Percentiles rank a stretch among this genome's conserved stretches.
Conservation (phyloP, 2,888 invertebrate species). For the Oscheius sp. region DNA sequence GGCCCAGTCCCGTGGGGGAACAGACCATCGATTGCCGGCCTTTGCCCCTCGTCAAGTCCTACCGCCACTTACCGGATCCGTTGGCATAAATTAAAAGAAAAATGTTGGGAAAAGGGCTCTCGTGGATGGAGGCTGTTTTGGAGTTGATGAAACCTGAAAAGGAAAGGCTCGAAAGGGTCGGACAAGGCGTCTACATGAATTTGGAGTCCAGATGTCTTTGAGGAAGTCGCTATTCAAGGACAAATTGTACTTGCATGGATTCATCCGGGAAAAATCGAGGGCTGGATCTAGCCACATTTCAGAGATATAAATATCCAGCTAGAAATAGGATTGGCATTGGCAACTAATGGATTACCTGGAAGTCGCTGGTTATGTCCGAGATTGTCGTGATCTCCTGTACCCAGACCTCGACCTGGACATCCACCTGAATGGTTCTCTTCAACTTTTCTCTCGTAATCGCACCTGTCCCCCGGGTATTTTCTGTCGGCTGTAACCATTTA, state of each 20-base stretch:
- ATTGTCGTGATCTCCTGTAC: constrained; percentile 73
- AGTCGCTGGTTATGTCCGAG: constrained; percentile 71
- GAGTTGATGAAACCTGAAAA: constrained; percentile 71
- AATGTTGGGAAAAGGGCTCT: constrained; percentile 72
- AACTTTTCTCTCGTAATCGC: background rate
- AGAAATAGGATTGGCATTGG: constrained; percentile 32
- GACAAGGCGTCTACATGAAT: constrained; percentile 42
- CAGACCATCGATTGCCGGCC: constrained; percentile 27
- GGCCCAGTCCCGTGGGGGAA: constrained; percentile 31
- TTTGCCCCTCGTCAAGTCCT: background rate
- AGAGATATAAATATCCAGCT: constrained; percentile 73
- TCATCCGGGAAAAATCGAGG: constrained; percentile 65
- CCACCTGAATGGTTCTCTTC: constrained; percentile 48
- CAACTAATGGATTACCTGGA: constrained; percentile 53
- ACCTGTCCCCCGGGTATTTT: constrained; percentile 72
- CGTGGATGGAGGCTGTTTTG: constrained; percentile 73
- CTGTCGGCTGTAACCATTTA: constrained; percentile 67
- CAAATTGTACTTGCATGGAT: constrained; percentile 73
- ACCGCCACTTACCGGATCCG: constrained; percentile 63
- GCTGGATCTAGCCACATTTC: constrained; percentile 73
- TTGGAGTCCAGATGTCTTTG: constrained; percentile 63
- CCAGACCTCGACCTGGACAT: constrained; percentile 71
- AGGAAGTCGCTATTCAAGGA: constrained; percentile 67
- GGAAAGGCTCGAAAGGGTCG: background rate
- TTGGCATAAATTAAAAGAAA: constrained; percentile 73